These are phyloP conservation scores for Cygnus olor DNA, from an alignment of 2,797 vertebrate genomes.

Conservation along the genomic window DNA sequence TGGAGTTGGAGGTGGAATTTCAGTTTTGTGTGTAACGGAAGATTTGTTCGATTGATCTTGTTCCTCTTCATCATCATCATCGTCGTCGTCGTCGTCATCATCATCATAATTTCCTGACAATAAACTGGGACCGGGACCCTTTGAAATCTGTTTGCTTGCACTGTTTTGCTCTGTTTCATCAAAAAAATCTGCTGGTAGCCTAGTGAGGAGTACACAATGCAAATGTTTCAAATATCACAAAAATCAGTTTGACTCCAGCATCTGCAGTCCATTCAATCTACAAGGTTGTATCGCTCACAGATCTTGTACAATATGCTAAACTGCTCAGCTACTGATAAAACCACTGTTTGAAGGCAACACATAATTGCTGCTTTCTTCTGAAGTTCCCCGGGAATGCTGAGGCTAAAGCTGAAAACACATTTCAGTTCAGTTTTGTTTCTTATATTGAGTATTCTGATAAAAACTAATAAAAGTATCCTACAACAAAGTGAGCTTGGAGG, in stretches of 20 bases:
- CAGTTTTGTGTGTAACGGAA: slow-evolving; percentile 29
- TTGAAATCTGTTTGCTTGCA: slow-evolving; percentile 17
- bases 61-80: slow-evolving; percentile 61
- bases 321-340: not conserved
- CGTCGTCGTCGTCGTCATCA: slow-evolving; percentile 44
- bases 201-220: slow-evolving; percentile 38
- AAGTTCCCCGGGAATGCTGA: not conserved
- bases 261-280: not conserved
- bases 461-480: not conserved
- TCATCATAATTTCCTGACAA: slow-evolving; percentile 85
- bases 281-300: not conserved
- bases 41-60: slow-evolving; percentile 41
- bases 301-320: not conserved
- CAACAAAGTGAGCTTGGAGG: not conserved
- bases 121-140: slow-evolving; percentile 76
- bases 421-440: not conserved
- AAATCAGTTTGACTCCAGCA: not conserved
- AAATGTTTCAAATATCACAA: not conserved
- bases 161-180: slow-evolving; percentile 56
- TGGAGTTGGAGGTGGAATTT: slow-evolving; percentile 59
- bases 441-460: too few species aligned
- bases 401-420: not conserved
- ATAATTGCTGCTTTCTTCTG: not conserved
- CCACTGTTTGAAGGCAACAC: not conserved
- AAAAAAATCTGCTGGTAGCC: slow-evolving; percentile 77